These are phyloP conservation scores for Drosophila arawakana DNA, from an alignment of 1,140 invertebrate genomes.

Conservation along the genomic window DNA sequence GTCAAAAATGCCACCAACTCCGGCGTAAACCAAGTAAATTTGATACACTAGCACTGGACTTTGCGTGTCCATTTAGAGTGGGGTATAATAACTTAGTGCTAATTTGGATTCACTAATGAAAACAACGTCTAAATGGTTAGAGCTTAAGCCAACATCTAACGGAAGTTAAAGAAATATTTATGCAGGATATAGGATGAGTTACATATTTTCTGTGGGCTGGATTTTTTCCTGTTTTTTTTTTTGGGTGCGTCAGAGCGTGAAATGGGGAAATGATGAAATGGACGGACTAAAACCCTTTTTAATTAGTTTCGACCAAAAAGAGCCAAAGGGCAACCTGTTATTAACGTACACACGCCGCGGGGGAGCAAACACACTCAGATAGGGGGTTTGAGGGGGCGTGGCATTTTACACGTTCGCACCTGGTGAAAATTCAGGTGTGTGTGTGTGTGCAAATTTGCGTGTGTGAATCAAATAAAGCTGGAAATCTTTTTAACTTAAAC, in stretches of 20 bases:
- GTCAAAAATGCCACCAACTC: too few species aligned
- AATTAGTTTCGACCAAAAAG: conserved; percentile 60
- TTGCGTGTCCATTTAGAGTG: conserved; percentile 1
- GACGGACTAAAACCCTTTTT: conserved; percentile 54
- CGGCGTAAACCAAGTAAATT: too few species aligned
- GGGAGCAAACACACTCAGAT: not conserved
- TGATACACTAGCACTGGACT: too few species aligned
- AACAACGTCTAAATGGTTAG: not conserved
- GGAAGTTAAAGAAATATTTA: not conserved
- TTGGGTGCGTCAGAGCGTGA: conserved; percentile 8
- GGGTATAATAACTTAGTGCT: conserved; percentile 10
- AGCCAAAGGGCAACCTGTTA: conserved; percentile 17
- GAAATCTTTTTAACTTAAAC: conserved; percentile 46
- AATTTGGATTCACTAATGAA: conserved; percentile 6
- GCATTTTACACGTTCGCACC: conserved; percentile 65
- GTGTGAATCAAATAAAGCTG: conserved; percentile 51
- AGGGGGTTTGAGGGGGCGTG: conserved; percentile 9
- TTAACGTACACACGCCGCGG: conserved; percentile 9
- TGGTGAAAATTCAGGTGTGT: conserved; percentile 13
- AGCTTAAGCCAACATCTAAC: conserved; percentile 7
- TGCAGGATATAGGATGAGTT: conserved; percentile 1
- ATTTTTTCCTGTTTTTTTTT: too few species aligned
- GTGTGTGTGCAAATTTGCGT: conserved; percentile 54
- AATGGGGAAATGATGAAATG: not conserved
- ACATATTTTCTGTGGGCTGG: too few species aligned